Base-by-base conservation (phyloP, 1,140 invertebrate genomes). In the Drosophila nigrodunni region DNA sequence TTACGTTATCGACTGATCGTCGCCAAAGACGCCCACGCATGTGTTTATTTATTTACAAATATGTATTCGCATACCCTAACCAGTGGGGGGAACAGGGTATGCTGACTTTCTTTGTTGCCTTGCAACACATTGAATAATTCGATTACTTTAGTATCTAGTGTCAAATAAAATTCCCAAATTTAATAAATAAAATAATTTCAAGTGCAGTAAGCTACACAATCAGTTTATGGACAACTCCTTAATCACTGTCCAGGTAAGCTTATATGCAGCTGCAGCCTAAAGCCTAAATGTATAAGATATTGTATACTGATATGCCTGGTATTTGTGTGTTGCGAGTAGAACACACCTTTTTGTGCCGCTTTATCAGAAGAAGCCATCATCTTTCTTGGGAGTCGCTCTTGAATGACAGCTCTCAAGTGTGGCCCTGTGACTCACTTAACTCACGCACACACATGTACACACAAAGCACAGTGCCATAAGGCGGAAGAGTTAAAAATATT, bases 1-100 rank as follows among this genome's bases (percentile, higher is more conserved):
- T 87, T 87, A 66, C 83, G 80, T 74, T 88, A 83, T 88, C 77
- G 77, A 72, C 69, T 65, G 65, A 65, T 62, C 72, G 66, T 59
- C 57, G 77, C 57, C 71, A 59, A 21, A 61, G 62, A 65, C 82
- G 73, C 83, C 83, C 61, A 88, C 83, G 68, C 83, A 55, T 68
- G 57, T 57, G 52, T 82, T 87, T 87, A 88, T 82, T 87, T 87
- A 88, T 88, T 89, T 88, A 71, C 60, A 62, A 72, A 57, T 50
- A 78, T 8, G 47, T 21, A 41, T 80, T 66, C 43, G 13, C n/a
- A 52, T 62, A 49, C 66, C n/a, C 72, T 74, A 47, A 70, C 37
- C 8, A 30, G 25, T 0, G 25, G 3, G 4, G 1, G 3, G 3
- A 30, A 3, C 3, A 7, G 50, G 13, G 37, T 30, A 57, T 18